Evolutionary conservation across 92 coral and sea anemone species (phyloP).

Genomic region (Actinernus sp.): DNA sequence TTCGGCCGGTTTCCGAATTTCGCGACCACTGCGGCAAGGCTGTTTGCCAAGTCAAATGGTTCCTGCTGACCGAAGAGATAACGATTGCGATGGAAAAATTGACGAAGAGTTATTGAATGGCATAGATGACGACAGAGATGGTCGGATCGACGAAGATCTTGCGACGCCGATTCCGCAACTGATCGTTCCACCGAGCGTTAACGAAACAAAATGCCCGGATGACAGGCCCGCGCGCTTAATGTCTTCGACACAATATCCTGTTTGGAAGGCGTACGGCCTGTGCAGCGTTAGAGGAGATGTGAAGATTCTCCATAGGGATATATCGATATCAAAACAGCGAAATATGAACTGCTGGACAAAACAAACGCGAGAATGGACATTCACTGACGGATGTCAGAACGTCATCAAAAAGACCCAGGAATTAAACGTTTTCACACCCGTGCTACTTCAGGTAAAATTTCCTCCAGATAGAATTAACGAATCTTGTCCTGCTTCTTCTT

Average conservation of each 20-base stretch:
- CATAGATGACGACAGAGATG: constrained; percentile 88
- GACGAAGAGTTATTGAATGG: constrained; percentile 92
- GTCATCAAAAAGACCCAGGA: constrained; percentile 51
- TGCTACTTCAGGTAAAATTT: constrained; percentile 22
- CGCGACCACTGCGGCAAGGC: constrained; percentile 8
- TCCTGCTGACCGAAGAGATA: constrained; percentile 87
- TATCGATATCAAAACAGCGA: not conserved
- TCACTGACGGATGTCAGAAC: constrained; percentile 85
- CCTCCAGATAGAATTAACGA: constrained; percentile 24
- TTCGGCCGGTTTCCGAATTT: constrained; percentile 75
- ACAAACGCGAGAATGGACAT: constrained; percentile 66
- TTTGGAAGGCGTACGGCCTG: constrained; percentile 29
- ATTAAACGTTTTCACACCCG: constrained; percentile 37
- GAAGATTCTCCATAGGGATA: constrained; percentile 16
- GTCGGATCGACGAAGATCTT: constrained; percentile 87
- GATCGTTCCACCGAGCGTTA: constrained; percentile 1
- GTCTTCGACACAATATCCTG: too few species aligned
- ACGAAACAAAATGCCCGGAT: constrained; percentile 3
- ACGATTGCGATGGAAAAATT: constrained; percentile 86
- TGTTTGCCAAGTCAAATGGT: constrained; percentile 16
- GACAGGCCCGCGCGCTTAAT: not conserved
- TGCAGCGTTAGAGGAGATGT: constrained; percentile 71
- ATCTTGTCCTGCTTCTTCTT: constrained; percentile 1
- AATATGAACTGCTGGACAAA: constrained; percentile 26
- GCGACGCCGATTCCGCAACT: constrained; percentile 63